Evolutionary conservation across 2,888 invertebrate species (phyloP), one percentile per base, ranked within the genome.

Genomic region (Plebejus argus): DNA sequence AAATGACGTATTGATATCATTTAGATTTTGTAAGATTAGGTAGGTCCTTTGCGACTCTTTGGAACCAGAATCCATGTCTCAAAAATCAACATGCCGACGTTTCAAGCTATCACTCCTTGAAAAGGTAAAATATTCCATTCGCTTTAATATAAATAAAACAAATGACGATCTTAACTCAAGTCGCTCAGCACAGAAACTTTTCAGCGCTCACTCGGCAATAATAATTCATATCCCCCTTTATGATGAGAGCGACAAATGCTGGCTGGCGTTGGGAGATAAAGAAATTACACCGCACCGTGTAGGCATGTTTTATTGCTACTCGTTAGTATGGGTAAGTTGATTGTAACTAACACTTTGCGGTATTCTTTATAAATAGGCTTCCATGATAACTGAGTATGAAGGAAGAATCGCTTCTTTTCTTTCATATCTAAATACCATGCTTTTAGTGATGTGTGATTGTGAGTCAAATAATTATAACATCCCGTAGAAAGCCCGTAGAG

Each of bases 221-320:
- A 88, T 86, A 89, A 89, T 88, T 87, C 88, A 89, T 89, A 88
- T 86, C 84, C 85, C 84, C 84, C 83, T 86, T 90, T 88, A 88
- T 88, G 89, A 90, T 87, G 88, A 88, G 87, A 84, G 83, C 86
- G 86, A 88, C 88, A 88, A 91, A 90, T 90, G 88, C 82, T 83
- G 84, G 87, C 91, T 92, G 91, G 85, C 85, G 84, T 82, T 82
- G 82, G 82, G 85, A 88, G 91, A 92, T 91, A 92, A 91, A 92
- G 91, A 92, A 90, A 91, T 92, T 89, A 91, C 89, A 85, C 85
- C 85, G 83, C 81, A 83, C 83, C 86, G 84, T 83, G 82, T 81
- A 82, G 85, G 83, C 83, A 82, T 85, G 85, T 85, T 86, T 86
- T 86, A 86, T 86, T 86, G 83, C 83, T 56, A 71, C 79, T 82